Conservation (phyloP, 2,888 invertebrate genomes). For the Sussaba pulchella region DNA sequence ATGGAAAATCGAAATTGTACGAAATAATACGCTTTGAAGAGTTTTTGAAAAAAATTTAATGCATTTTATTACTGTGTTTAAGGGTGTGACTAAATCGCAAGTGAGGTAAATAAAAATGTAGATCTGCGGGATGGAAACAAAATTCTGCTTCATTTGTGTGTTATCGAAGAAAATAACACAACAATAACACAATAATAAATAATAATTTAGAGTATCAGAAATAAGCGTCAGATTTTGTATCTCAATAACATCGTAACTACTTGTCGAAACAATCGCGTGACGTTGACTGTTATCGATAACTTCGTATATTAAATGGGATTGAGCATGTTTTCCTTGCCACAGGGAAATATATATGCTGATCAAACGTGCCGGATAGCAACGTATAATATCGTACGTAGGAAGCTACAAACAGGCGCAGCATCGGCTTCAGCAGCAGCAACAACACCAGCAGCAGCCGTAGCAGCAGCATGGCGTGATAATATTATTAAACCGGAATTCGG, state of each 20-base stretch:
- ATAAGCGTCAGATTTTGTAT: too few species aligned
- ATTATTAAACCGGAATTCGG: conserved; percentile 68
- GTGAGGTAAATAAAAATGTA: too few species aligned
- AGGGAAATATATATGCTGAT: conserved; percentile 55
- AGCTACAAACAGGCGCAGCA: conserved; percentile 36
- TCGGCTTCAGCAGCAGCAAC: conserved; percentile 15
- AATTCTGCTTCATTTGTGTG: too few species aligned
- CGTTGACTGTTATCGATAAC: background rate
- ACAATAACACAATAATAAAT: too few species aligned
- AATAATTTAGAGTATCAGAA: too few species aligned
- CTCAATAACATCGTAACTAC: background rate
- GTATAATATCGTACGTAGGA: conserved; percentile 35
- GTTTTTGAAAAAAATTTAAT: too few species aligned
- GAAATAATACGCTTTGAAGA: background rate
- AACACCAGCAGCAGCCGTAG: conserved; percentile 13
- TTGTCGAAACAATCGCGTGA: background rate
- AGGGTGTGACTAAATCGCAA: too few species aligned
- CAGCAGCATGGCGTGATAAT: conserved; percentile 58
- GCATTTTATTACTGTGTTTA: too few species aligned
- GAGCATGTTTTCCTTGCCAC: conserved; percentile 13
- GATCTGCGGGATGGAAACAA: too few species aligned
- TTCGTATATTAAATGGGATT: background rate
- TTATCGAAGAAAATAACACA: too few species aligned
- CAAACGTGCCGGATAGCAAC: conserved; percentile 31
- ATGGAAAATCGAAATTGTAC: too few species aligned